These are phyloP conservation scores for Rhodeus uyekii DNA, from an alignment of 2,797 vertebrate species.

Conservation along the genomic window DNA sequence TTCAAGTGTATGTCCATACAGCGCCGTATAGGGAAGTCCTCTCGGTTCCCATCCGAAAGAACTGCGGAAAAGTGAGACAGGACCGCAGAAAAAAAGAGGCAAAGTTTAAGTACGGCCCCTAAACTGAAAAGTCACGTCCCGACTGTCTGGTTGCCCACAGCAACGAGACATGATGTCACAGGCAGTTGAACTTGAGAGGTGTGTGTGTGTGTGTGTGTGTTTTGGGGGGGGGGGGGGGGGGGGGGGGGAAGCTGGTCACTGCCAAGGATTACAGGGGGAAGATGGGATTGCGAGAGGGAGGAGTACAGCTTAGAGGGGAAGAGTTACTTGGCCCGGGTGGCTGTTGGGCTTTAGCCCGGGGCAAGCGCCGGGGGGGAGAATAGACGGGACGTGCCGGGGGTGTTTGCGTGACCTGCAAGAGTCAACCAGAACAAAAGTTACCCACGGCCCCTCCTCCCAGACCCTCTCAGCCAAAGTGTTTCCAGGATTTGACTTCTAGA, in stretches of 20 bases:
- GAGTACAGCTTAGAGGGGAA: slow-evolving; percentile 68
- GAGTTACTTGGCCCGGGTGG: slow-evolving; percentile 71
- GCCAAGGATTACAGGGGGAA: slow-evolving; percentile 78
- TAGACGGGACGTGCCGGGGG: slow-evolving; percentile 59
- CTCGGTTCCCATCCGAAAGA: slow-evolving; percentile 19
- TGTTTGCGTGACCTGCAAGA: slow-evolving; percentile 75
- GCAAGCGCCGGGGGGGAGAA: slow-evolving; percentile 58
- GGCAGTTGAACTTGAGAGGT: slow-evolving; percentile 79
- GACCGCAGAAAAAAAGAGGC: slow-evolving; percentile 48
- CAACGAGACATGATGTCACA: slow-evolving; percentile 97
- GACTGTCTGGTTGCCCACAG: slow-evolving; percentile 88
- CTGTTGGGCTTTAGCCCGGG: slow-evolving; percentile 69
- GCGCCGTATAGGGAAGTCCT: neutral
- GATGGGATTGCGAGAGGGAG: slow-evolving; percentile 65
- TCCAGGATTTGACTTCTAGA: slow-evolving; percentile 78
- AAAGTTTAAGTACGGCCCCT: slow-evolving; percentile 72
- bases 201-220: neutral
- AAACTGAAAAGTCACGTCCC: slow-evolving; percentile 83
- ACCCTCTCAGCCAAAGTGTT: slow-evolving; percentile 65
- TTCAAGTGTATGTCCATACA: neutral
- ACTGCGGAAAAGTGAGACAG: slow-evolving; percentile 43
- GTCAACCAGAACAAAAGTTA: slow-evolving; percentile 77
- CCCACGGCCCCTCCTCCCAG: slow-evolving; percentile 62
- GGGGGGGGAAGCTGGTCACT: slow-evolving; percentile 72
- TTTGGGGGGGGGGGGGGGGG: slow-evolving; percentile 67